These are phyloP conservation scores for Standfussiana lucernea DNA, from an alignment of 2,888 invertebrate genomes.

Conservation along the genomic window DNA sequence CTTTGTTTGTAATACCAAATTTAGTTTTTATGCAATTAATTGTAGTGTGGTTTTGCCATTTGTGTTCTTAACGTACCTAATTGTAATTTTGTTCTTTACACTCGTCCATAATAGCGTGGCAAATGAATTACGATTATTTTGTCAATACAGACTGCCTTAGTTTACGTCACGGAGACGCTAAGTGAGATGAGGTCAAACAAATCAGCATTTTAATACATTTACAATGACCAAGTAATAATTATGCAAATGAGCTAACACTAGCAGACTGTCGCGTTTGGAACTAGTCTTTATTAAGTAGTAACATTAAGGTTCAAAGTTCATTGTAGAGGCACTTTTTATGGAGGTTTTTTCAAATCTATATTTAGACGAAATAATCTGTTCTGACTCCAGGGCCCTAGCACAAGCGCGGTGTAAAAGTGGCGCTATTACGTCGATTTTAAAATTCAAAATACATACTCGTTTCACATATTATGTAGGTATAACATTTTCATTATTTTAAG, in stretches of 20 bases:
- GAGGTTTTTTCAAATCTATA: not conserved
- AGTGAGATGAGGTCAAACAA: slow-evolving; percentile 44
- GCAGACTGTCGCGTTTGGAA: slow-evolving; percentile 12
- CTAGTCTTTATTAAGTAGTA: slow-evolving; percentile 16
- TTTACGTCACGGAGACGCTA: slow-evolving; percentile 45
- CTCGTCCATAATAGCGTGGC: not conserved
- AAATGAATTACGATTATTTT: slow-evolving; percentile 30
- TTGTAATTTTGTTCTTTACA: not conserved
- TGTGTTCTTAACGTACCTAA: not conserved
- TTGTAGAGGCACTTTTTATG: slow-evolving; percentile 23
- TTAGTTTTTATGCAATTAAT: not conserved
- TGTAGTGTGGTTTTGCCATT: not conserved
- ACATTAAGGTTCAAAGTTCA: slow-evolving; percentile 32
- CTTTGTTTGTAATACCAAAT: not conserved
- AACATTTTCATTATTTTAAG: not conserved
- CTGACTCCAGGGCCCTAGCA: not conserved
- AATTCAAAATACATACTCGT: not conserved
- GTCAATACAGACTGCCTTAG: slow-evolving; percentile 41
- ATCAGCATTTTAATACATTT: slow-evolving; percentile 37
- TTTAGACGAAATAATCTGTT: not conserved
- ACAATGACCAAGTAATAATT: slow-evolving; percentile 26
- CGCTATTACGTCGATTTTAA: not conserved
- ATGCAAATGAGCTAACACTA: slow-evolving; percentile 37
- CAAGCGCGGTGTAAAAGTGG: not conserved
- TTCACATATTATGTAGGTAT: not conserved